Percentiles rank a stretch among this genome's conserved stretches.
Evolutionary conservation across 2,797 vertebrate genomes (phyloP).

Genomic region (Melanogrammus aeglefinus): DNA sequence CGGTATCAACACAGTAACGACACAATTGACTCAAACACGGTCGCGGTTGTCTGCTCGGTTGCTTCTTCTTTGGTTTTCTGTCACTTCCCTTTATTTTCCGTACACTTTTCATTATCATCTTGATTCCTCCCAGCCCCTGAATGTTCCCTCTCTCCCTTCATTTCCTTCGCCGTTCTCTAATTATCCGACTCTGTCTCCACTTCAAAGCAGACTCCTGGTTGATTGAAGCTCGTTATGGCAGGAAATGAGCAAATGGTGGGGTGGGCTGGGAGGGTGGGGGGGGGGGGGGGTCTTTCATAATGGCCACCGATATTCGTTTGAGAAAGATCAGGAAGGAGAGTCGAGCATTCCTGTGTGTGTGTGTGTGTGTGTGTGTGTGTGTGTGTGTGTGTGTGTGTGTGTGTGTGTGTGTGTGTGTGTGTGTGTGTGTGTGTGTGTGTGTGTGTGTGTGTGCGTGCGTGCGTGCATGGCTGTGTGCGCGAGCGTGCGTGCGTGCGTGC

Average conservation of each 20-base stretch:
- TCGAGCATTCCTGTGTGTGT: slow-evolving; percentile 13
- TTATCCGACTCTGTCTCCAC: slow-evolving; percentile 42
- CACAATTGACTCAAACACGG: too few species aligned
- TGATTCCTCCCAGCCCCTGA: neutral
- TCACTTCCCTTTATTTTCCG: too few species aligned
- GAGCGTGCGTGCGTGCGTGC: too few species aligned
- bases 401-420: neutral
- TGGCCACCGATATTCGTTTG: too few species aligned
- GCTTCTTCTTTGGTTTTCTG: too few species aligned
- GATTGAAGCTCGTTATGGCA: slow-evolving; percentile 51
- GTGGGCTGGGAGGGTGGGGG: neutral
- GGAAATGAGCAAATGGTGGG: slow-evolving; percentile 20
- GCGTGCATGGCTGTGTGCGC: too few species aligned
- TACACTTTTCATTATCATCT: too few species aligned
- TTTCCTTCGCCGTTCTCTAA: slow-evolving; percentile 43
- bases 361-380: slow-evolving; percentile 19
- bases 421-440: too few species aligned
- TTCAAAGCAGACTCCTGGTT: slow-evolving; percentile 49
- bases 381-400: neutral
- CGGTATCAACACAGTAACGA: too few species aligned
- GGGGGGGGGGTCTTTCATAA: slow-evolving; percentile 21
- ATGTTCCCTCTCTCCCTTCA: neutral
- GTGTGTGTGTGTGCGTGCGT: too few species aligned
- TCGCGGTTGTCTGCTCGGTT: too few species aligned
- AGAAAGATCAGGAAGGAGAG: neutral